These are phyloP conservation scores for Champsocephalus esox DNA, from an alignment of 2,797 vertebrate genomes.

Conservation along the genomic window DNA sequence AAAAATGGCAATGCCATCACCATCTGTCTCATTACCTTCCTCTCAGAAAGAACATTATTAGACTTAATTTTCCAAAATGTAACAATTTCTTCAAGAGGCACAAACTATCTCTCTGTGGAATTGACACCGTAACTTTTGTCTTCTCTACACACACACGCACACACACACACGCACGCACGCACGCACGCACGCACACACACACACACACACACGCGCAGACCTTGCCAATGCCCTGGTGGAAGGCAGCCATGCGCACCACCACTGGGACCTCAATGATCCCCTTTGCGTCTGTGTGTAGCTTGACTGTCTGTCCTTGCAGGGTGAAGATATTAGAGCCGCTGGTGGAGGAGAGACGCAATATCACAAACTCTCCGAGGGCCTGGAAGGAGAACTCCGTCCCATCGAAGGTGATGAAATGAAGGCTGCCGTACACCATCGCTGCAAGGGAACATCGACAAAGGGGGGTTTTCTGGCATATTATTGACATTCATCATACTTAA, in stretches of 20 bases:
- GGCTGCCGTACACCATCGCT: conserved; percentile 86
- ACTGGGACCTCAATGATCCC: conserved; percentile 75
- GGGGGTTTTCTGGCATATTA: not conserved
- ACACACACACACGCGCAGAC: conserved; percentile 64
- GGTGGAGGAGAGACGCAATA: conserved; percentile 85
- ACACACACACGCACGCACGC: conserved; percentile 28
- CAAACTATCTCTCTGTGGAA: not conserved
- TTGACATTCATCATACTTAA: not conserved
- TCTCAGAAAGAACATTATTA: not conserved
- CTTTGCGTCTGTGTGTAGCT: conserved; percentile 64
- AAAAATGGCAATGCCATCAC: not conserved
- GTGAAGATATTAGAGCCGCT: conserved; percentile 89
- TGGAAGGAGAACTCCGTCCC: conserved; percentile 86
- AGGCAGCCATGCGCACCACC: conserved; percentile 85
- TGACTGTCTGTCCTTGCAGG: conserved; percentile 84
- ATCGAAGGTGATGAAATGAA: conserved; percentile 88
- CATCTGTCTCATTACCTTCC: not conserved
- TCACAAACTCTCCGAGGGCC: conserved; percentile 86
- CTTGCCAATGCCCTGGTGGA: conserved; percentile 88
- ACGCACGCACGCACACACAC: conserved; percentile 31
- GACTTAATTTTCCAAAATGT: not conserved
- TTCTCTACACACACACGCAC: conserved; percentile 17
- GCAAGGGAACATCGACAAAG: not conserved
- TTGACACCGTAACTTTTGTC: conserved; percentile 5
- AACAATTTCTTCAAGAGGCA: not conserved